These are phyloP conservation scores for Drosophila neotestacea DNA, from an alignment of 2,888 invertebrate genomes.

Conservation along the genomic window DNA sequence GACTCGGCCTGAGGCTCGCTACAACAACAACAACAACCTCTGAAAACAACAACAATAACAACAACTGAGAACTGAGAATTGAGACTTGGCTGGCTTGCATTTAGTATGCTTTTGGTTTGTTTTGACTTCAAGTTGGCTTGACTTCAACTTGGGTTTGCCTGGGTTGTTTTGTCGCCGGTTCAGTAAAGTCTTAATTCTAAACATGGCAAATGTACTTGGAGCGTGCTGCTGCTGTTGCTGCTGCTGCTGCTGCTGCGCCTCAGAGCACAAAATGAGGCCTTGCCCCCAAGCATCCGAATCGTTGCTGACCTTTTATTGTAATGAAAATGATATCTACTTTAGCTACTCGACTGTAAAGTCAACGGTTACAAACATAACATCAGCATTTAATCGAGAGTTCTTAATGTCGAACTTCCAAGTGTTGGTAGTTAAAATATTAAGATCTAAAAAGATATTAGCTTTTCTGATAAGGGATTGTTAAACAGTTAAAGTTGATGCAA, in stretches of 20 bases:
- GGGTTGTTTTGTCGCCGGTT: slow-evolving; percentile 35
- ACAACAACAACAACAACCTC: slow-evolving; percentile 15
- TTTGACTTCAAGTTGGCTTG: slow-evolving; percentile 31
- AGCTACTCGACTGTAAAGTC: slow-evolving; percentile 10
- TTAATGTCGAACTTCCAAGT: slow-evolving; percentile 8
- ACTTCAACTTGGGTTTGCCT: slow-evolving; percentile 31
- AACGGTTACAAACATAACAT: background rate
- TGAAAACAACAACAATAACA: slow-evolving; percentile 3
- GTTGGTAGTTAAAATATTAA: background rate
- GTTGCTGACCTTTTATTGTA: slow-evolving; percentile 69
- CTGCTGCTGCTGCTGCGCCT: slow-evolving; percentile 44
- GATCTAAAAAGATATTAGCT: background rate
- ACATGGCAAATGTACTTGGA: slow-evolving; percentile 78
- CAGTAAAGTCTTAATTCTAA: slow-evolving; percentile 78
- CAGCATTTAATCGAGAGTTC: slow-evolving; percentile 2
- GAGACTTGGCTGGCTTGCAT: slow-evolving; percentile 43
- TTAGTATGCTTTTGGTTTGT: slow-evolving; percentile 47
- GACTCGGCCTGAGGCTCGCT: slow-evolving; percentile 71
- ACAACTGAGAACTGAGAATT: slow-evolving; percentile 1
- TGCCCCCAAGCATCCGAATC: slow-evolving; percentile 59
- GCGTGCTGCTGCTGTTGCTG: slow-evolving; percentile 67
- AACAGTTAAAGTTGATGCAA: too few species aligned
- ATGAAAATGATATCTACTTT: slow-evolving; percentile 56
- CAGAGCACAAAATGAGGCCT: slow-evolving; percentile 63
- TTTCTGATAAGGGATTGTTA: too few species aligned